Conservation (phyloP, 2,888 invertebrate species). For the Eupithecia insigniata region DNA sequence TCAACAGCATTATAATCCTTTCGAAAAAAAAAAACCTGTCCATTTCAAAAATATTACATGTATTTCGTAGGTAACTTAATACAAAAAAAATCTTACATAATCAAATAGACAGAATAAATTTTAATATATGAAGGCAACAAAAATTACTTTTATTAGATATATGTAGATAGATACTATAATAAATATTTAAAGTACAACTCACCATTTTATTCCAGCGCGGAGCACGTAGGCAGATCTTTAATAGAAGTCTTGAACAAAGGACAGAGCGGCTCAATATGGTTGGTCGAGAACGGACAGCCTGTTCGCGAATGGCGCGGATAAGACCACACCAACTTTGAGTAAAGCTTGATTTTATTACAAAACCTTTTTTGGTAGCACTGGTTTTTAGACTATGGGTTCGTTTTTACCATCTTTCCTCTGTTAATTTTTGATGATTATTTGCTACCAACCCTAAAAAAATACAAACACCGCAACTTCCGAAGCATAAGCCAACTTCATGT, state of each 20-base stretch:
- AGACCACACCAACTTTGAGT: conserved; percentile 23
- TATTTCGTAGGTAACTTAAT: too few species aligned
- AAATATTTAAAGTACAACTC: too few species aligned
- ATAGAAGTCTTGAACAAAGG: conserved; percentile 87
- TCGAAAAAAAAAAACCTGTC: too few species aligned
- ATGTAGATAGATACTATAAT: too few species aligned
- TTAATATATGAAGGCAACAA: too few species aligned
- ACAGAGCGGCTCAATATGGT: conserved; percentile 89
- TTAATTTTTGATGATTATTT: not conserved
- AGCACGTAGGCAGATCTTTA: conserved; percentile 87
- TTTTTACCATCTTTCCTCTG: not conserved
- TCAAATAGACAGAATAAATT: too few species aligned
- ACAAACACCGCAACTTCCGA: not conserved
- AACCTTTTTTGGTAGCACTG: not conserved
- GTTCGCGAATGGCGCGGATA: conserved; percentile 85
- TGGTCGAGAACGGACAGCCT: conserved; percentile 87
- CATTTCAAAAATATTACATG: too few species aligned
- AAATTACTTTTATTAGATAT: too few species aligned
- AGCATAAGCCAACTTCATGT: not conserved
- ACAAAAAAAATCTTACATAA: too few species aligned
- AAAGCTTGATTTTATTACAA: not conserved
- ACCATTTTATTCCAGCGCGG: conserved; percentile 81
- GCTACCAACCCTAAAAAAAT: not conserved
- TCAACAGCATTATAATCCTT: too few species aligned
- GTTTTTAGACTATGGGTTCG: not conserved